Conservation (phyloP, 2,888 invertebrate genomes). For the Punctoribates punctum region DNA sequence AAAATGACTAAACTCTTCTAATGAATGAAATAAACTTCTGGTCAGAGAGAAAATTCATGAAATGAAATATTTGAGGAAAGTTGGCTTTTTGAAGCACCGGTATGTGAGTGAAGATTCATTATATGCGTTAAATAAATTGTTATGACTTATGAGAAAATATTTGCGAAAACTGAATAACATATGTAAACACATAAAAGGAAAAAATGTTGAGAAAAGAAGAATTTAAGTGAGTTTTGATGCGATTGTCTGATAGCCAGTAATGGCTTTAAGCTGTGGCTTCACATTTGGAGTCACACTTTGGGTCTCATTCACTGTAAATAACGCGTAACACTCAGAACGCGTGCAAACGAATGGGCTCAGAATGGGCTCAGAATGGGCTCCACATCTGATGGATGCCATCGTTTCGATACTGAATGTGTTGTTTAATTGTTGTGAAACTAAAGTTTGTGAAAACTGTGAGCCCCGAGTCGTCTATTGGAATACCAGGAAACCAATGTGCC, state of each 20-base stretch:
- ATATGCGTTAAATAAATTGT: conserved; percentile 11
- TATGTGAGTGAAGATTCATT: neutral
- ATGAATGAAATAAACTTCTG: no score
- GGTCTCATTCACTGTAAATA: conserved; percentile 33
- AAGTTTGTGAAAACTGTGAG: neutral
- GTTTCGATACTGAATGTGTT: neutral
- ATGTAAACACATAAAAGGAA: conserved; percentile 8
- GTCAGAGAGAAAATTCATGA: neutral
- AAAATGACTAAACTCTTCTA: no score
- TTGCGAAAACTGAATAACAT: conserved; percentile 5
- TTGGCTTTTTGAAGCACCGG: neutral
- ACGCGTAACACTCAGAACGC: conserved; percentile 27
- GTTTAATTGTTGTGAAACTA: neutral
- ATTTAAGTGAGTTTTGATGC: conserved; percentile 13
- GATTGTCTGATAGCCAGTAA: conserved; percentile 31
- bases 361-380: neutral
- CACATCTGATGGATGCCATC: neutral
- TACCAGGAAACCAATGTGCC: conserved; percentile 35
- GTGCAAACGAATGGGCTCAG: conserved; percentile 7
- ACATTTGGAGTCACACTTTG: conserved; percentile 21
- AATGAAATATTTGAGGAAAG: neutral
- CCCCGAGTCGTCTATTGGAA: neutral
- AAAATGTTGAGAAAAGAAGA: neutral
- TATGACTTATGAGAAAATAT: conserved; percentile 31
- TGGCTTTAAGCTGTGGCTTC: conserved; percentile 11